Evolutionary conservation across 2,888 invertebrate genomes (phyloP).

Genomic region (Oligia strigilis): DNA sequence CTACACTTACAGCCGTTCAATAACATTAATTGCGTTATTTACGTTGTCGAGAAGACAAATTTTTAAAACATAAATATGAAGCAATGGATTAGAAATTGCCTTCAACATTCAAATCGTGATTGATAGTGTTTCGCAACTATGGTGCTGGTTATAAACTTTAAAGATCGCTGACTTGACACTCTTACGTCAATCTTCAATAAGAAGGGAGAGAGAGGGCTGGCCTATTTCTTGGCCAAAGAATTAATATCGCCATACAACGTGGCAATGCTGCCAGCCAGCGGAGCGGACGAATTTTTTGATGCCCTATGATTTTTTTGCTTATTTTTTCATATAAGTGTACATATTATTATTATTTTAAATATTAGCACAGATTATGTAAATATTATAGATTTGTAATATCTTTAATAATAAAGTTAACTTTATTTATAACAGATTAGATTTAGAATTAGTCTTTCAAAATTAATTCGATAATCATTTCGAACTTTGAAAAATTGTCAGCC

Average conservation of each 20-base stretch:
- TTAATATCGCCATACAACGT: too few relatives aligned
- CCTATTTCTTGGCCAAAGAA: too few relatives aligned
- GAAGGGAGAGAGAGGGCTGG: too few relatives aligned
- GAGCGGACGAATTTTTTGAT: too few relatives aligned
- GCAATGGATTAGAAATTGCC: neutral
- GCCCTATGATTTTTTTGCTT: too few relatives aligned
- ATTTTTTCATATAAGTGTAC: too few relatives aligned
- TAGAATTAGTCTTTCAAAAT: neutral
- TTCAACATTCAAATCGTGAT: neutral
- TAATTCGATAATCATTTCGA: neutral
- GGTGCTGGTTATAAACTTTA: neutral
- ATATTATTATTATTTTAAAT: too few relatives aligned
- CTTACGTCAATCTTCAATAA: too few relatives aligned
- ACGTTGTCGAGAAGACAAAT: neutral
- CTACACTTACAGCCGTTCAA: too few relatives aligned
- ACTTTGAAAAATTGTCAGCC: neutral
- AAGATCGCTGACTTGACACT: neutral
- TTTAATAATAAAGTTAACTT: neutral
- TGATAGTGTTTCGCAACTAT: neutral
- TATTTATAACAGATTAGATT: neutral
- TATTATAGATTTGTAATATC: too few relatives aligned
- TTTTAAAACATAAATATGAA: neutral
- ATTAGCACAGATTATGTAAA: too few relatives aligned
- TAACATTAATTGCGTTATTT: neutral
- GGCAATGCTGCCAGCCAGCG: too few relatives aligned